Base-by-base conservation (phyloP, 2,888 invertebrate genomes). In the Ormyrus thymus region DNA sequence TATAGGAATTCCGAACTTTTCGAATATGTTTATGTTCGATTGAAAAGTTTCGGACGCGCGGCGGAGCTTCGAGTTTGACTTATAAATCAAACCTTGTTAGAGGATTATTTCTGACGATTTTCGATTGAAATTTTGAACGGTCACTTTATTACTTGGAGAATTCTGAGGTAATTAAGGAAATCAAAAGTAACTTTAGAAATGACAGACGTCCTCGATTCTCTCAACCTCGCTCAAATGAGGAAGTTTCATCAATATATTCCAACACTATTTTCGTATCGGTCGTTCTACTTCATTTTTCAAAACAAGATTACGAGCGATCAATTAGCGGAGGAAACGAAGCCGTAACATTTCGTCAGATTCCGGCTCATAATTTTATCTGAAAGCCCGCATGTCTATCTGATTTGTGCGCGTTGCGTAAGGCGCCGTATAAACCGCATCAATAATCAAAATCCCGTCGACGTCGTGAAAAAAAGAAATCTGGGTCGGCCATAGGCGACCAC, bases 241-340 rank as follows among this genome's bases (percentile, higher is more conserved):
- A 29, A 29, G 29, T 29, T 4, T 29, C 29, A 3, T 29, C 7
- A 10, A 65, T 58, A 65, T 29, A 15, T n/a, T 48, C 13, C 13
- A 58, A 65, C n/a, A 65, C 7, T 48, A 43, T 58, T 50, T n/a
- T 29, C 43, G 29, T 29, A 43, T 66, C 50, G 8, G 50, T 7
- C 58, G 55, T 29, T 64, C 13, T 46, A 50, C 43, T 46, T 11
- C 15, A 61, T 53, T 15, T 46, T 6, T 46, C 11, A 62, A 62
- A 62, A 62, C 53, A 46, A 53, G 53, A 72, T 29, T 29, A 29
- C 29, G 29, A 29, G 0, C 29, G 29, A 29, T 62, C 50, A 53
- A 62, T 62, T 72, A 72, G 6, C 45, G 46, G 13, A n/a, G 62
- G 15, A 62, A 55, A 46, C 13, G 53, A 43, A 72, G 62, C 13